Percentiles rank a stretch among this genome's conserved stretches.
phyloP scores from a whole-genome alignment of 2,797 vertebrate genomes.

The Orientallactaga sibirica region DNA sequence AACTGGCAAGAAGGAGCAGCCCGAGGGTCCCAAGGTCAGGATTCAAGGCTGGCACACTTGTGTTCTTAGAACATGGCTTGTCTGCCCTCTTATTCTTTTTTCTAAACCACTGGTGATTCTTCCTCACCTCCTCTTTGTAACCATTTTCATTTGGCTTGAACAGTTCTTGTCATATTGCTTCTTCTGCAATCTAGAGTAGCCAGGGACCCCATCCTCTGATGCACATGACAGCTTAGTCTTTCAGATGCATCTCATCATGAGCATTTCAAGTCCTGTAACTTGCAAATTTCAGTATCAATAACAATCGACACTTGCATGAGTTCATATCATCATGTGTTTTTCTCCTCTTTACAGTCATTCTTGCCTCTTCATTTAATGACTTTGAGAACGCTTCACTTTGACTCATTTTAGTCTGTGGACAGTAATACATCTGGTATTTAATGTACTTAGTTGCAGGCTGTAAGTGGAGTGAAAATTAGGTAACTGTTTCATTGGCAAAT shows the following conservation, averaged over 20 bases:
- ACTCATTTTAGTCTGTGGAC: not conserved
- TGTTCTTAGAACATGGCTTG: accelerated
- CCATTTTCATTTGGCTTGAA: not conserved
- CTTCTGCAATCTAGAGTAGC: not conserved
- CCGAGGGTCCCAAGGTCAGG: not conserved
- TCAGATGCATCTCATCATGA: not conserved
- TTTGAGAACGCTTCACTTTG: slow-evolving; percentile 18
- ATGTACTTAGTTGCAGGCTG: not conserved
- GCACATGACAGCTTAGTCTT: not conserved
- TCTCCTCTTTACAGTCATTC: too few species aligned
- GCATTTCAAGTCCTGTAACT: not conserved
- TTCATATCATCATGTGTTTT: not conserved
- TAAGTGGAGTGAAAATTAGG: not conserved
- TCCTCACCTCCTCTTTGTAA: too few species aligned
- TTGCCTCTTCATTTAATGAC: not conserved
- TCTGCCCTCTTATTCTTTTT: slow-evolving; percentile 23
- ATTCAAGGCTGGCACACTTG: not conserved
- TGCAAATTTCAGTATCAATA: not conserved
- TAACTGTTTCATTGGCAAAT: not conserved
- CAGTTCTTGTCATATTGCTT: not conserved
- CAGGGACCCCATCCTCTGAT: not conserved
- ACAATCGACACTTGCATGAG: not conserved
- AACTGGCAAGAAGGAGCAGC: not conserved
- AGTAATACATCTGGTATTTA: not conserved
- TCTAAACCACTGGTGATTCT: not conserved